These are phyloP conservation scores for Bemisia tabaci DNA, from an alignment of 1,140 invertebrate genomes.

Conservation along the genomic window DNA sequence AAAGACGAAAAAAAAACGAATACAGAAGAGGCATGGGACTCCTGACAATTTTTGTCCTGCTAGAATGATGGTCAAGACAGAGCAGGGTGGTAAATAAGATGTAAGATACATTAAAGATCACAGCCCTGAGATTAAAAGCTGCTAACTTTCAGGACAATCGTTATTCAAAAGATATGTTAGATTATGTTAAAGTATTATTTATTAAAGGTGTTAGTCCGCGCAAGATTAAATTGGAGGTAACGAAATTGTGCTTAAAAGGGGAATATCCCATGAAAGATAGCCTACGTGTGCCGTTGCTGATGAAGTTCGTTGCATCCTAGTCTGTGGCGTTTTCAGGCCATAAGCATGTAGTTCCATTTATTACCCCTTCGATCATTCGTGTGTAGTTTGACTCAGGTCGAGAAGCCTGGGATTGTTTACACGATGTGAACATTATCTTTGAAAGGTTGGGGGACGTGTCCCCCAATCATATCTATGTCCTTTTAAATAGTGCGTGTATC, in stretches of 20 bases:
- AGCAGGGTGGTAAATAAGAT: neutral
- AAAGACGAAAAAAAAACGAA: neutral
- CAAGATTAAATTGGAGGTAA: neutral
- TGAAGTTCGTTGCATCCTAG: too few species aligned
- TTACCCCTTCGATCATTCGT: too few species aligned
- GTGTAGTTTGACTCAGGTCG: too few species aligned
- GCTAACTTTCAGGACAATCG: neutral
- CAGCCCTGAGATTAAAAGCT: neutral
- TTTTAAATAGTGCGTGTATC: too few species aligned
- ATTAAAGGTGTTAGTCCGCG: neutral
- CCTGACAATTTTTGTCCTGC: neutral
- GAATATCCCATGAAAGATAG: neutral
- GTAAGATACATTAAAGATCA: neutral
- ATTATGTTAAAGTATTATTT: neutral
- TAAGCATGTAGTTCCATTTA: too few species aligned
- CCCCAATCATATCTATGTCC: too few species aligned
- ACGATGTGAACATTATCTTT: too few species aligned
- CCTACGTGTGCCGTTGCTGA: too few species aligned
- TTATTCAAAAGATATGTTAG: neutral
- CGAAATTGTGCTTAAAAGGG: neutral
- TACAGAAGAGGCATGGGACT: neutral
- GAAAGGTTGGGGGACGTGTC: too few species aligned
- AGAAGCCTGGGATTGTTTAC: too few species aligned
- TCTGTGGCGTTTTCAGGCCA: too few species aligned
- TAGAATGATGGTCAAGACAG: neutral